These are phyloP conservation scores for Oncorhynchus keta DNA, from an alignment of 2,113 vertebrate species.

Conservation along the genomic window DNA sequence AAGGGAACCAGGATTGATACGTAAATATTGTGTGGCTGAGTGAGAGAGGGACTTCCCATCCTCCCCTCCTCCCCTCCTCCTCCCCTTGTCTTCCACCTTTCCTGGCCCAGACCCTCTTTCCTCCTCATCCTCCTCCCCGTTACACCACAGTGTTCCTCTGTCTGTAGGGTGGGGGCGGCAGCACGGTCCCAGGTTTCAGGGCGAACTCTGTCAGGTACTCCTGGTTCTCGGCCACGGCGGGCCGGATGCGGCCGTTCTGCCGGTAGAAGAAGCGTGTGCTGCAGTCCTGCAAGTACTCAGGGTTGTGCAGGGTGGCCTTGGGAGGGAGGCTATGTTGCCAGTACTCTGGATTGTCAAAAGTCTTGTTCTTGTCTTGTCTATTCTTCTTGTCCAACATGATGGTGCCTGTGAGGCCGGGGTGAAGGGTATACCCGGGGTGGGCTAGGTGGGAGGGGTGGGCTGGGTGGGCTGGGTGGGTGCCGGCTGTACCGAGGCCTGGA, in stretches of 20 bases:
- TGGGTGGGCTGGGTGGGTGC: constrained; percentile 59
- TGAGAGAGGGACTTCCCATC: constrained; percentile 46
- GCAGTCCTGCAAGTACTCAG: constrained; percentile 97
- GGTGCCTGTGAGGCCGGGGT: constrained; percentile 71
- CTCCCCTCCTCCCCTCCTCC: constrained; percentile 77
- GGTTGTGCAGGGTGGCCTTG: constrained; percentile 88
- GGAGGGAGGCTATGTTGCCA: constrained; percentile 98
- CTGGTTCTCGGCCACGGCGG: constrained; percentile 94
- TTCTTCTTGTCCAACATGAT: constrained; percentile 84
- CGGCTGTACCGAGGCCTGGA: constrained; percentile 43
- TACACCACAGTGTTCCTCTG: constrained; percentile 98
- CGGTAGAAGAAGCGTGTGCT: constrained; percentile 98
- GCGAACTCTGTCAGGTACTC: constrained; percentile 98
- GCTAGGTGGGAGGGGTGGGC: constrained; percentile 70
- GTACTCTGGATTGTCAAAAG: constrained; percentile 98
- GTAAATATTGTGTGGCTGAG: constrained; percentile 19
- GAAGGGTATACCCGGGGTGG: constrained; percentile 69
- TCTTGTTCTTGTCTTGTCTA: constrained; percentile 76
- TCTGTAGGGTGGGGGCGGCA: constrained; percentile 96
- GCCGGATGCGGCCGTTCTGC: constrained; percentile 96
- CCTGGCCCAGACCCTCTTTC: constrained; percentile 11
- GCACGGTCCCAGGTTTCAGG: constrained; percentile 91
- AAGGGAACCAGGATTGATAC: constrained; percentile 46
- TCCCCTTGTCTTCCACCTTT: constrained; percentile 74
- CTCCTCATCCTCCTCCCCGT: constrained; percentile 53